Conservation (phyloP, 2,888 invertebrate genomes). For the Hypercompe scribonia region DNA sequence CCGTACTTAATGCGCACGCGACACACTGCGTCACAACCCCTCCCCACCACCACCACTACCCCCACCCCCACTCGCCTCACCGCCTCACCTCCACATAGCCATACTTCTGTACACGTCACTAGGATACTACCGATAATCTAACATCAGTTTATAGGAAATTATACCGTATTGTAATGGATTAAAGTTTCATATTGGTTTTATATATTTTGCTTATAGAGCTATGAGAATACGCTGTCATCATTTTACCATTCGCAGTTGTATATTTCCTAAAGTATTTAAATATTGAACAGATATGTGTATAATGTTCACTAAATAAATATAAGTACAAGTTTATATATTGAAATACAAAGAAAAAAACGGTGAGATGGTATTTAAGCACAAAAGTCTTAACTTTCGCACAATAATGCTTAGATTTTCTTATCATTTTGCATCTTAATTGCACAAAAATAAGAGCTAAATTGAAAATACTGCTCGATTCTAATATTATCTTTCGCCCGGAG, state of each 20-base stretch:
- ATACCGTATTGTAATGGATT: not conserved
- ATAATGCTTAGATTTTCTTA: conserved; percentile 13
- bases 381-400: conserved; percentile 23
- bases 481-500: conserved; percentile 7
- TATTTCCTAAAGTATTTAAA: conserved; percentile 6
- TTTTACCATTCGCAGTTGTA: not conserved
- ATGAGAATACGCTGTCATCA: not conserved
- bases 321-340: conserved; percentile 10
- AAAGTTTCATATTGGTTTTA: not conserved
- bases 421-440: conserved; percentile 26
- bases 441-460: conserved; percentile 23
- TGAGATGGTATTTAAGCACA: conserved; percentile 16
- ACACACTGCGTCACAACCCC: conserved; percentile 29
- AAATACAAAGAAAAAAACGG: conserved; percentile 1
- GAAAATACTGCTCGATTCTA: conserved; percentile 22
- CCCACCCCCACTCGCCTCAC: conserved; percentile 43
- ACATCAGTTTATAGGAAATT: not conserved
- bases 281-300: conserved; percentile 7
- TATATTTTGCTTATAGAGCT: not conserved
- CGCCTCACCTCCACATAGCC: conserved; percentile 34
- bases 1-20: conserved; percentile 57
- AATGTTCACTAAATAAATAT: conserved; percentile 1
- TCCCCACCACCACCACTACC: conserved; percentile 37
- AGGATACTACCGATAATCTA: not conserved
- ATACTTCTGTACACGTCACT: conserved; percentile 41